Evolutionary conservation across 2,888 invertebrate species (phyloP).

Genomic region (Aleiodes testaceus): DNA sequence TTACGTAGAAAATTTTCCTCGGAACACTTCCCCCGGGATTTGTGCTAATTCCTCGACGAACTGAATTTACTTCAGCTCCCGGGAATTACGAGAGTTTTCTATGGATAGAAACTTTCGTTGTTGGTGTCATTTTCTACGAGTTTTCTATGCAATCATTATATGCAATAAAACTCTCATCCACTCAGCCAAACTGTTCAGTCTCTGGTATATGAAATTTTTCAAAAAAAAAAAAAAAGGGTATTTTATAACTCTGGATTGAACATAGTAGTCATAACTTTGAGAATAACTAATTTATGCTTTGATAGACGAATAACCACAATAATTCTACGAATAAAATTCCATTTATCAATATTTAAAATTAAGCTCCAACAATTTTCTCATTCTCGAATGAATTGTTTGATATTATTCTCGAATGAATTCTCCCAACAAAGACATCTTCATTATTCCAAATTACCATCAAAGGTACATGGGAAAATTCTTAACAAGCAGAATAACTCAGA

Average conservation of each 20-base stretch:
- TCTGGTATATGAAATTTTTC: slow-evolving; percentile 17
- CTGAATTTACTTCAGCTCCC: slow-evolving; percentile 48
- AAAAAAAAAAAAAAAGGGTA: slow-evolving; percentile 17
- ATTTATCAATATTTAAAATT: too few relatives aligned
- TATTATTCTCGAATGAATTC: too few relatives aligned
- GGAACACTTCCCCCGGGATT: slow-evolving; percentile 45
- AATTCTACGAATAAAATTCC: too few relatives aligned
- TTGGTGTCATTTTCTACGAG: slow-evolving; percentile 36
- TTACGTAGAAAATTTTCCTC: slow-evolving; percentile 36
- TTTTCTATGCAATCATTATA: slow-evolving; percentile 44
- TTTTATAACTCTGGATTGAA: slow-evolving; percentile 25
- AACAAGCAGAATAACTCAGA: too few relatives aligned
- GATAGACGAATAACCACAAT: too few relatives aligned
- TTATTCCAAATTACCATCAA: too few relatives aligned
- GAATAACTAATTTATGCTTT: background rate
- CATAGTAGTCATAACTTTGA: slow-evolving; percentile 12
- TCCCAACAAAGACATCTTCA: too few relatives aligned
- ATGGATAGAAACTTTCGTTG: slow-evolving; percentile 38
- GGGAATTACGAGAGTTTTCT: slow-evolving; percentile 36
- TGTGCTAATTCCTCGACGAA: slow-evolving; percentile 49
- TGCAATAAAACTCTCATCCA: slow-evolving; percentile 45
- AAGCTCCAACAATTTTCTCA: too few relatives aligned
- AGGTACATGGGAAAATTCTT: too few relatives aligned
- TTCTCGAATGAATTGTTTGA: too few relatives aligned
- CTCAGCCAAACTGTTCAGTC: slow-evolving; percentile 2